Base-by-base conservation (phyloP, 1,140 invertebrate genomes). In the Diabrotica undecimpunctata region DNA sequence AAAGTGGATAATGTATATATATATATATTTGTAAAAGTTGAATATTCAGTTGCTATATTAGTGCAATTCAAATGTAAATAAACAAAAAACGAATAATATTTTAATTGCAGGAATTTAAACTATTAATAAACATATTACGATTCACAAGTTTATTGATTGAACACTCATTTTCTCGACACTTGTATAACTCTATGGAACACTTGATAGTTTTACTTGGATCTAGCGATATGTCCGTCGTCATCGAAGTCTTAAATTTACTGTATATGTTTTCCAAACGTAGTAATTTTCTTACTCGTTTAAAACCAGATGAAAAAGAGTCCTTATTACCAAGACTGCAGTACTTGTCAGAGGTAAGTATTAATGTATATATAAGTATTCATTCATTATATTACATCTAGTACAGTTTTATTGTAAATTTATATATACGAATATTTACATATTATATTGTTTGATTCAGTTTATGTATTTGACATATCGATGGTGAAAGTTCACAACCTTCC, bases 201-300 rank as follows among this genome's bases (percentile, higher is more conserved):
- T 79, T 96, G 61, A 89, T 92, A 12, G 85, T 88, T n/a, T 80
- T 96, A 61, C 79, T 96, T 67, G 87, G 89, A 54, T 94, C 93
- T 41, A 90, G 89, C 80, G 90, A 94, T 77, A 91, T 95, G 88
- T 87, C 90, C 67, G 87, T 94, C 66, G 91, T 95, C n/a, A 82
- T 95, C 60, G 91, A 87, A 70, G 93, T 95, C 53, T 82, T 95
- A 55, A 93, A 94, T 80, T 82, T 95, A 65, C 83, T 96, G 7
- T 96, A 94, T 79, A 94, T 95, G 84, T 96, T 96, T 80, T 95
- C 92, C 71, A 96, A 96, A 83, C 83, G 93, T 67, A 94, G 92
- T 77, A 95, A 94, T 81, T 95, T 94, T 74, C 93, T 96, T 71
- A 89, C 91, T 59, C 85, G 92, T 67, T 79, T 94, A 69, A 85